Evolutionary conservation across 2,888 invertebrate species (phyloP).

Genomic region (Platynereis dumerilii): DNA sequence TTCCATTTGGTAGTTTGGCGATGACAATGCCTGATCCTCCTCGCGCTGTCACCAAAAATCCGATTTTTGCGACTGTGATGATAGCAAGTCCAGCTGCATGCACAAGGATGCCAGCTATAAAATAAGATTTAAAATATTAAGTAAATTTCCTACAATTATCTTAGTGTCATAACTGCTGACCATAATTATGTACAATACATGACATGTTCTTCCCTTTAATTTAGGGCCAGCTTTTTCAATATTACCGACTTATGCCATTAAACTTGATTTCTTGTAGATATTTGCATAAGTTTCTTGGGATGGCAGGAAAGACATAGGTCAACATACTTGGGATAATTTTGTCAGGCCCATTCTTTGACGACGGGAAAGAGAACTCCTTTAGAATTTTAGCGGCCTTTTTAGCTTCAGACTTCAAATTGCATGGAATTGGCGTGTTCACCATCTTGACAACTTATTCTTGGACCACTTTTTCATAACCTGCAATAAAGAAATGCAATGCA

Average conservation of each 20-base stretch:
- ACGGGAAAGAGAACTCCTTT: slow-evolving; percentile 56
- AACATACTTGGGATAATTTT: slow-evolving; percentile 56
- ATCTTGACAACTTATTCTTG: too few relatives aligned
- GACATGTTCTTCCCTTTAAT: too few relatives aligned
- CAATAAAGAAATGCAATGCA: too few relatives aligned
- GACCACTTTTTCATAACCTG: too few relatives aligned
- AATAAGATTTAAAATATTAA: neutral
- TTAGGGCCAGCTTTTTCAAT: too few relatives aligned
- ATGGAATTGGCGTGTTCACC: slow-evolving; percentile 51
- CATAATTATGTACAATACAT: too few relatives aligned
- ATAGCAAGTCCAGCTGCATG: slow-evolving; percentile 57
- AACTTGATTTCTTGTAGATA: too few relatives aligned
- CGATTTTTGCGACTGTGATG: slow-evolving; percentile 54
- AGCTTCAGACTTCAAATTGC: slow-evolving; percentile 56
- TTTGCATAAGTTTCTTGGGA: too few relatives aligned
- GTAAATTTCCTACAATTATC: too few relatives aligned
- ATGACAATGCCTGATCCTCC: slow-evolving; percentile 60
- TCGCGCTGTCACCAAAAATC: slow-evolving; percentile 57
- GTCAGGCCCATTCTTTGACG: slow-evolving; percentile 54
- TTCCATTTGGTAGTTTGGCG: slow-evolving; percentile 47
- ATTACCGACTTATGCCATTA: too few relatives aligned
- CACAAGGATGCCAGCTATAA: slow-evolving; percentile 50
- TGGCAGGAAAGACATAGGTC: too few relatives aligned
- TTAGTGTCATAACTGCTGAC: too few relatives aligned
- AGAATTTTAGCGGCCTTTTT: slow-evolving; percentile 60